Percentiles rank a stretch among this genome's conserved stretches.
Conservation (phyloP, 1,140 invertebrate genomes). For the Diprion similis region DNA sequence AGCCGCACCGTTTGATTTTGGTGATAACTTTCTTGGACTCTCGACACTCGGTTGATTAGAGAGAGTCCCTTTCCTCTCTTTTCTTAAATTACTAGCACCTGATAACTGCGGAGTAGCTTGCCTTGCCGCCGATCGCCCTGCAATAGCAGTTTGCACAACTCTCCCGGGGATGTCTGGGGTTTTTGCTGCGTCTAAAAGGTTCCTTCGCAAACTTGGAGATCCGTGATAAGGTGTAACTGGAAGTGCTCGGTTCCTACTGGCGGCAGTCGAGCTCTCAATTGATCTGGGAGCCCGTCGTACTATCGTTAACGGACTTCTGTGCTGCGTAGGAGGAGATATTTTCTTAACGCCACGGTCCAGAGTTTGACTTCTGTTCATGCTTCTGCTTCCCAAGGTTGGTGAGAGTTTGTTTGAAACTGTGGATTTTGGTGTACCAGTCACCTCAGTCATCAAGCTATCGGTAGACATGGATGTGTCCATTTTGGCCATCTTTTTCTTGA, state of each 20-base stretch:
- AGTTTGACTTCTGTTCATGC: conserved; percentile 34
- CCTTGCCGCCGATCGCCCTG: neutral
- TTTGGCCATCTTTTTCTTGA: conserved; percentile 50
- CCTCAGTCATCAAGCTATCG: conserved; percentile 54
- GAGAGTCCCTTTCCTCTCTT: conserved; percentile 42
- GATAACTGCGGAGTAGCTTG: neutral
- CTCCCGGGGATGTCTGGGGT: conserved; percentile 51
- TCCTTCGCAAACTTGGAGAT: conserved; percentile 51
- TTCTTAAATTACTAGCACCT: conserved; percentile 24
- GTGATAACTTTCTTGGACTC: conserved; percentile 53
- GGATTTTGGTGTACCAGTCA: conserved; percentile 47
- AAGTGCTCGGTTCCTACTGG: conserved; percentile 55
- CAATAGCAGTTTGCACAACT: conserved; percentile 28
- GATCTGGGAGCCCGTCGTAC: conserved; percentile 42
- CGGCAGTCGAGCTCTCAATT: conserved; percentile 54
- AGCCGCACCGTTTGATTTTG: conserved; percentile 45
- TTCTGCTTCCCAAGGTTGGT: conserved; percentile 43
- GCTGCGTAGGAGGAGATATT: conserved; percentile 48
- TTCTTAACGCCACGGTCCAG: conserved; percentile 45
- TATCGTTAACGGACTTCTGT: conserved; percentile 40
- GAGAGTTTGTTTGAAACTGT: conserved; percentile 50
- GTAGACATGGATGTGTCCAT: conserved; percentile 58
- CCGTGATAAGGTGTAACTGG: conserved; percentile 52
- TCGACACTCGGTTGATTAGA: conserved; percentile 42
- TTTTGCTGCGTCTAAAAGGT: conserved; percentile 55